phyloP scores from a whole-genome alignment of 2,797 vertebrate genomes.

The Falco biarmicus region DNA sequence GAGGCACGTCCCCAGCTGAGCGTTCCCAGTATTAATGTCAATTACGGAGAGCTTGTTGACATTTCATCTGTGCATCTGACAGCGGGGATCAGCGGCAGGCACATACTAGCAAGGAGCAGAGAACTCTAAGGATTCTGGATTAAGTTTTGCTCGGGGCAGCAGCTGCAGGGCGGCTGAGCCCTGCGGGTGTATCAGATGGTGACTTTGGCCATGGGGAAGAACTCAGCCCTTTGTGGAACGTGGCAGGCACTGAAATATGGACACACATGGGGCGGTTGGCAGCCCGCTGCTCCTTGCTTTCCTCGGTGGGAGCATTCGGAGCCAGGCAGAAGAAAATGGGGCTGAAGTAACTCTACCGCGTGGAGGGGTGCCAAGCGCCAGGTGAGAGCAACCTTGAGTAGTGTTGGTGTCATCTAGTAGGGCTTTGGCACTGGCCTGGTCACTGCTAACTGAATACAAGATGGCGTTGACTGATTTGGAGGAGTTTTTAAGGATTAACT shows the following conservation, averaged over 20 bases:
- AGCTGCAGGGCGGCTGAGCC: rapidly evolving
- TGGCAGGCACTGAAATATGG: not conserved
- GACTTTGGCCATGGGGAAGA: not conserved
- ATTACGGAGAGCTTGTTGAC: not conserved
- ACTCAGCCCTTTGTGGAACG: not conserved
- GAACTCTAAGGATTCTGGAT: not conserved
- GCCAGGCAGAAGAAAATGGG: not conserved
- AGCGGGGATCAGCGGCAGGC: not conserved
- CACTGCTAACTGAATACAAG: not conserved
- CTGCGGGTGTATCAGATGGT: not conserved
- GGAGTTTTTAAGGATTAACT: not conserved
- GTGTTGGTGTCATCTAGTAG: rapidly evolving
- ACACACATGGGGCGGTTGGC: rapidly evolving
- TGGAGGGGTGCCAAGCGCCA: not conserved
- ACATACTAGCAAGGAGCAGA: not conserved
- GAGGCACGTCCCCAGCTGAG: not conserved
- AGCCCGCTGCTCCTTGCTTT: not conserved
- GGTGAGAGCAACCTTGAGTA: not conserved
- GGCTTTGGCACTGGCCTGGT: not conserved
- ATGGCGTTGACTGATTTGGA: not conserved
- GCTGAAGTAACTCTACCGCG: not conserved
- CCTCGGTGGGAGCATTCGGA: not conserved
- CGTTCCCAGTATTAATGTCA: not conserved
- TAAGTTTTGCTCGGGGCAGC: not conserved
- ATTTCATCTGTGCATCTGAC: not conserved